Percentiles rank a stretch among this genome's conserved stretches.
These are phyloP conservation scores for Oscheius myriophilus DNA, from an alignment of 2,888 invertebrate species.

Conservation along the genomic window DNA sequence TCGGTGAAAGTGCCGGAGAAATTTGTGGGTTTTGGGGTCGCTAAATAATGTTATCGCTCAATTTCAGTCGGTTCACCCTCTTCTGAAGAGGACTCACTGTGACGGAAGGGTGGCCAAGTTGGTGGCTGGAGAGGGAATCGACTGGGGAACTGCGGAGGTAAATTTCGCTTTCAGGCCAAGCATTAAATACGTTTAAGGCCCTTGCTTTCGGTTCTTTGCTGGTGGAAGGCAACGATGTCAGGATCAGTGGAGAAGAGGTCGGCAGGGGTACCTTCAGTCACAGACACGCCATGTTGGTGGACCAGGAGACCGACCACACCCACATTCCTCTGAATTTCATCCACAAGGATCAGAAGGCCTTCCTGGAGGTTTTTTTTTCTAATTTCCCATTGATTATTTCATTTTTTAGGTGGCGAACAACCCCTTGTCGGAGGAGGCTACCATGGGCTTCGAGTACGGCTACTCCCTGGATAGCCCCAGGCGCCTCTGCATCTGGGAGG, in stretches of 20 bases:
- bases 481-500: slow-evolving; percentile 88
- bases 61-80: slow-evolving; percentile 85
- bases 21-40: too few species aligned
- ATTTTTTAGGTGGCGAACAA: slow-evolving; percentile 80
- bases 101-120: slow-evolving; percentile 79
- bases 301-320: slow-evolving; percentile 84
- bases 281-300: slow-evolving; percentile 88
- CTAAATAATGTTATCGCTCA: too few species aligned
- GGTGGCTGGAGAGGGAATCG: slow-evolving; percentile 79
- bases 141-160: slow-evolving; percentile 93
- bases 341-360: slow-evolving; percentile 73
- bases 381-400: too few species aligned
- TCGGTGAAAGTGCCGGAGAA: slow-evolving; percentile 74
- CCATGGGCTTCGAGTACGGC: slow-evolving; percentile 79
- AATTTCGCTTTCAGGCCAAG: too few species aligned
- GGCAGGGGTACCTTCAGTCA: slow-evolving; percentile 97
- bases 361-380: slow-evolving; percentile 23
- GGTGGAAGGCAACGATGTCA: slow-evolving; percentile 77
- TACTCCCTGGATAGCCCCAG: slow-evolving; percentile 48
- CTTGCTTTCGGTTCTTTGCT: slow-evolving; percentile 86
- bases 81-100: slow-evolving; percentile 79
- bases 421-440: slow-evolving; percentile 93
- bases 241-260: slow-evolving; percentile 81
- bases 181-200: slow-evolving; percentile 72
- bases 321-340: slow-evolving; percentile 88